Evolutionary conservation across 2,888 invertebrate species (phyloP).

Genomic region (Oscheius myriophilus): DNA sequence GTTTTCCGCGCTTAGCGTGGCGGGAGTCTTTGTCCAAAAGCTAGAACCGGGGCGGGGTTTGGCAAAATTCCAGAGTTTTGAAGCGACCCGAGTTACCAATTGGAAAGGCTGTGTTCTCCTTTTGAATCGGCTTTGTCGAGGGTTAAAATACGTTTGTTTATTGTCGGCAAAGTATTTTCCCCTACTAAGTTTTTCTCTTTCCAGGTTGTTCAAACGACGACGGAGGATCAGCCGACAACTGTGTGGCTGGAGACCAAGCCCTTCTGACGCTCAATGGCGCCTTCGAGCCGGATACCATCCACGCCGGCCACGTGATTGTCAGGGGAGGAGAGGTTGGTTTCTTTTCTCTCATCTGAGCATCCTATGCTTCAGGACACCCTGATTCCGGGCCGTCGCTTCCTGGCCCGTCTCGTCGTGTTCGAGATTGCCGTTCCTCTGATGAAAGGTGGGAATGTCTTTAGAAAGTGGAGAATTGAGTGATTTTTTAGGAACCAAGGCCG

Average conservation of each 20-base stretch:
- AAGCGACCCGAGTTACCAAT: too few relatives aligned
- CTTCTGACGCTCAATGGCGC: conserved; percentile 79
- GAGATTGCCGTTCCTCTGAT: conserved; percentile 78
- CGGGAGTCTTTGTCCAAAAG: too few relatives aligned
- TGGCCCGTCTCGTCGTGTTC: conserved; percentile 92
- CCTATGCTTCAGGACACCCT: conserved; percentile 54
- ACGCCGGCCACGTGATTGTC: conserved; percentile 86
- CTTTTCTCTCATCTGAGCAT: background rate
- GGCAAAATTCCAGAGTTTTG: too few relatives aligned
- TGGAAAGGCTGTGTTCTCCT: too few relatives aligned
- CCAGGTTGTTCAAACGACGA: conserved; percentile 42
- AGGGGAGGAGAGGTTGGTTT: conserved; percentile 71
- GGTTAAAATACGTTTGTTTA: too few relatives aligned
- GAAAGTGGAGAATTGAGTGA: background rate
- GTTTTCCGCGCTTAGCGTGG: too few relatives aligned
- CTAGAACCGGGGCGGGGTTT: too few relatives aligned
- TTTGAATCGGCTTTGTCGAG: too few relatives aligned
- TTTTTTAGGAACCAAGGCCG: conserved; percentile 73
- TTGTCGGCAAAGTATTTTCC: too few relatives aligned
- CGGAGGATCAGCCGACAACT: conserved; percentile 29
- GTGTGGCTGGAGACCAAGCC: conserved; percentile 81
- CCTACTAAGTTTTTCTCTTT: too few relatives aligned
- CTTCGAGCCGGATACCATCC: conserved; percentile 77
- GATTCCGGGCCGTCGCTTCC: conserved; percentile 76
- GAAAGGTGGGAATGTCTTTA: conserved; percentile 69